Evolutionary conservation across 1,140 invertebrate genomes (phyloP).

Genomic region (Sycophaga agraensis): DNA sequence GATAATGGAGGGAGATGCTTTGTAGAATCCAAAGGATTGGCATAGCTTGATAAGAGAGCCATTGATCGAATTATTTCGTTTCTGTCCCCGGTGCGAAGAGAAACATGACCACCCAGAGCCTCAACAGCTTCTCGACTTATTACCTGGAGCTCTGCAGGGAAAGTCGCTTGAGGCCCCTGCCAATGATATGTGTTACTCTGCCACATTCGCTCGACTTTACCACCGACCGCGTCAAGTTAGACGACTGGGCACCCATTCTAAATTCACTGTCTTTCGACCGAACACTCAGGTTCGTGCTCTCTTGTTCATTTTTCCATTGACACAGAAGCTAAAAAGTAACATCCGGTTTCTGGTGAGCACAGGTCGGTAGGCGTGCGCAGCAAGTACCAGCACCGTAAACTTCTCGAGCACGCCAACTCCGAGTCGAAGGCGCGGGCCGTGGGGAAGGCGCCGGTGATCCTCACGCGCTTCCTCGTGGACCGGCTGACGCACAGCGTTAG

Average conservation of each 20-base stretch:
- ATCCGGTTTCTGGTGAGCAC: neutral
- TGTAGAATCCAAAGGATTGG: too few relatives aligned
- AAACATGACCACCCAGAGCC: too few relatives aligned
- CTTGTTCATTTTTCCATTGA: too few relatives aligned
- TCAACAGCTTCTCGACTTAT: slow-evolving; percentile 43
- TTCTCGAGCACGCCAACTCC: slow-evolving; percentile 60
- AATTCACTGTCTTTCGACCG: slow-evolving; percentile 66
- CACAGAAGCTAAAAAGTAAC: neutral
- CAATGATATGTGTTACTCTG: slow-evolving; percentile 49
- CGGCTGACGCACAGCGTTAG: slow-evolving; percentile 57
- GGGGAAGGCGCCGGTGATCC: slow-evolving; percentile 54
- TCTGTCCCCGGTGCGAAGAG: too few relatives aligned
- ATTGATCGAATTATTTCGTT: too few relatives aligned
- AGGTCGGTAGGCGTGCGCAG: slow-evolving; percentile 46
- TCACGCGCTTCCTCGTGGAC: slow-evolving; percentile 57
- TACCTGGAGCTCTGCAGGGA: slow-evolving; percentile 54
- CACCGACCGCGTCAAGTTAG: slow-evolving; percentile 68
- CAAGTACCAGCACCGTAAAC: slow-evolving; percentile 45
- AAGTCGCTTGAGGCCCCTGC: slow-evolving; percentile 44
- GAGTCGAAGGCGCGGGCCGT: slow-evolving; percentile 58
- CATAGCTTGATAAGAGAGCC: too few relatives aligned
- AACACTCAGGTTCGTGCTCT: slow-evolving; percentile 48
- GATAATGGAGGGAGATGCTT: too few relatives aligned
- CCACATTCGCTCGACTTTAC: slow-evolving; percentile 63
- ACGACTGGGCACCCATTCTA: slow-evolving; percentile 70